Conservation (phyloP, 2,888 invertebrate species). For the Eueremaeus valkanovi region DNA sequence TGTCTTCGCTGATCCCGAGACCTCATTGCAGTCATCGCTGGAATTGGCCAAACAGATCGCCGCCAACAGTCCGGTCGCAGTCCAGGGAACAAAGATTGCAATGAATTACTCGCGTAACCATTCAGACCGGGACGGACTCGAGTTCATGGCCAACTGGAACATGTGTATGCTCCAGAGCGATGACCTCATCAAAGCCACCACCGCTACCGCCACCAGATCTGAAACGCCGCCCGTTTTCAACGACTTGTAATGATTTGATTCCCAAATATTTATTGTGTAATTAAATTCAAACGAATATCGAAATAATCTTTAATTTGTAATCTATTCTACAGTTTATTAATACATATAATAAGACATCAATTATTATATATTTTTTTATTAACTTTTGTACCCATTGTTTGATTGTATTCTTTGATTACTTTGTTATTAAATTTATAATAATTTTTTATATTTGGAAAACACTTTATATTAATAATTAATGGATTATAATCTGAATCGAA, state of each 20-base stretch:
- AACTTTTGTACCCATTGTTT: too few relatives aligned
- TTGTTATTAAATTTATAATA: too few relatives aligned
- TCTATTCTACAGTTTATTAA: too few relatives aligned
- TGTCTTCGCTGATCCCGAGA: conserved; percentile 65
- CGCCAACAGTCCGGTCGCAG: conserved; percentile 84
- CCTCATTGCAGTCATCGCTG: conserved; percentile 68
- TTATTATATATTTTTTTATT: too few relatives aligned
- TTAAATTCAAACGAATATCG: neutral
- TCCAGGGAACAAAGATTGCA: conserved; percentile 81
- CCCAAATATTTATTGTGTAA: neutral
- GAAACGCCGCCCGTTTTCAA: conserved; percentile 66
- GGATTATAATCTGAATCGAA: too few relatives aligned
- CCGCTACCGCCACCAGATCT: conserved; percentile 69
- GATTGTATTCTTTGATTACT: too few relatives aligned
- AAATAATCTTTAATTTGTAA: too few relatives aligned
- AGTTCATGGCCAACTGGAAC: conserved; percentile 72
- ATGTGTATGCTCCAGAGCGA: conserved; percentile 56
- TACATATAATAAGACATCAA: too few relatives aligned
- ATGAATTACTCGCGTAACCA: conserved; percentile 84
- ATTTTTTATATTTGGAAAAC: too few relatives aligned
- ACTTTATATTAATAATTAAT: too few relatives aligned
- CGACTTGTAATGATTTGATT: conserved; percentile 59
- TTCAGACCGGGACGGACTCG: conserved; percentile 76
- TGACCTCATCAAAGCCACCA: conserved; percentile 65
- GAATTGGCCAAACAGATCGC: conserved; percentile 75